These are phyloP conservation scores for Bungarus multicinctus DNA, from an alignment of 2,113 vertebrate species.

Conservation along the genomic window DNA sequence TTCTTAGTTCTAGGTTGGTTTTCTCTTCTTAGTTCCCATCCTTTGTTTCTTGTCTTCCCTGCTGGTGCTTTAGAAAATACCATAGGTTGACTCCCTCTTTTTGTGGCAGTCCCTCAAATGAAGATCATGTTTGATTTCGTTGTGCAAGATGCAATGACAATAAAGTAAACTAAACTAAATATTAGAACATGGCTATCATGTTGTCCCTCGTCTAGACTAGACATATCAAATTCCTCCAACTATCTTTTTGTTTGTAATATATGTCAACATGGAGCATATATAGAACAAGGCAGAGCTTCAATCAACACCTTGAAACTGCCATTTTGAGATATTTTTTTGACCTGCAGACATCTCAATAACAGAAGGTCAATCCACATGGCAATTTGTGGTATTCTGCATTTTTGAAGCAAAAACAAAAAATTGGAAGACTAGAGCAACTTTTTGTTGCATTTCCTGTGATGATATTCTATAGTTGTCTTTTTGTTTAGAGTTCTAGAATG, in stretches of 20 bases:
- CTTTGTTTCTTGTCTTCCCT: neutral
- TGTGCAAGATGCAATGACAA: no score
- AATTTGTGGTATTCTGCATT: neutral
- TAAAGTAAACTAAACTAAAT: neutral
- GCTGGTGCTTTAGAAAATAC: neutral
- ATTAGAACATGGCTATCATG: neutral
- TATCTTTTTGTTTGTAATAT: neutral
- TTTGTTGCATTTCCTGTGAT: neutral
- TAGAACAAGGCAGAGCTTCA: neutral
- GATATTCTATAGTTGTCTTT: conserved; percentile 4
- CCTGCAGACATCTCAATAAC: neutral
- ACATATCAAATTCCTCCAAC: neutral
- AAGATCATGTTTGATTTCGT: no score
- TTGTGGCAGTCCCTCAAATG: neutral
- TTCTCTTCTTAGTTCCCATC: neutral
- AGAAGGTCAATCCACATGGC: neutral
- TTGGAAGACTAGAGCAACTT: neutral
- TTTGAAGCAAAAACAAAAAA: neutral
- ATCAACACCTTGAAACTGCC: neutral
- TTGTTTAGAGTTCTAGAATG: conserved; percentile 89
- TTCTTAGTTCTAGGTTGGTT: neutral
- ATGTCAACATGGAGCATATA: neutral
- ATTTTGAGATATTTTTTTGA: neutral
- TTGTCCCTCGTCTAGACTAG: neutral
- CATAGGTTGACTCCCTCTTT: no score